phyloP scores from a whole-genome alignment of 2,113 vertebrate species.

The Ibidorhyncha struthersii region DNA sequence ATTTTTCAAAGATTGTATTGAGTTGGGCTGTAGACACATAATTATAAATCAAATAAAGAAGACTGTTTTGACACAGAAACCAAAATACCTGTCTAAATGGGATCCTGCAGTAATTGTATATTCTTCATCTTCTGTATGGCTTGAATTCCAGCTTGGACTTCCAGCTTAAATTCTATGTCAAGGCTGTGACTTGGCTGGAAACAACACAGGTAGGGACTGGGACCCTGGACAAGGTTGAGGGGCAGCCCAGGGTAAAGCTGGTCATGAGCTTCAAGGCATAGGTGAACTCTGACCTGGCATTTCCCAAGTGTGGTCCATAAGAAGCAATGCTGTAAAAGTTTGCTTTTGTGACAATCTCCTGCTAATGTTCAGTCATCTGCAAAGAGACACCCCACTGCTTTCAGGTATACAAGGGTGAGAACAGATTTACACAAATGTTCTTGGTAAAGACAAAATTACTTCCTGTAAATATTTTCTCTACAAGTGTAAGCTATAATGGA shows the following conservation, averaged over 20 bases:
- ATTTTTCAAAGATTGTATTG: not conserved
- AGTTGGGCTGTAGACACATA: not conserved
- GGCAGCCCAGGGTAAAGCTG: not conserved
- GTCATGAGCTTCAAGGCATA: not conserved
- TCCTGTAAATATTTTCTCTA: conserved; percentile 4
- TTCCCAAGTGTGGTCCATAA: not conserved
- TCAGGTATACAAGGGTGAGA: not conserved
- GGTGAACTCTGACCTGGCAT: not conserved
- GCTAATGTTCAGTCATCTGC: not conserved
- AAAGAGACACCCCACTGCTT: not conserved
- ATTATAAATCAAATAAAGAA: not conserved
- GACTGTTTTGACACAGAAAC: not conserved
- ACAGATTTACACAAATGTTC: not conserved
- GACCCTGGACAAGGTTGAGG: not conserved
- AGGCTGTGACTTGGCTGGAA: not conserved
- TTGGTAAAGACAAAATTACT: conserved; percentile 6
- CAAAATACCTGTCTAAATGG: not conserved
- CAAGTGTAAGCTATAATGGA: not conserved
- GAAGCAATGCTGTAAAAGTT: not conserved
- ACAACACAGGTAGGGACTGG: not conserved
- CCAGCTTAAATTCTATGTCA: not conserved
- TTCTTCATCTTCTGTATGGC: not conserved
- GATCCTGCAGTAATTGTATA: not conserved
- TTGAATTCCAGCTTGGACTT: not conserved
- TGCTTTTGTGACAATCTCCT: not conserved